Percentiles rank a stretch among this genome's conserved stretches.
phyloP scores from a whole-genome alignment of 2,888 invertebrate species.

The Cinara cedri region DNA sequence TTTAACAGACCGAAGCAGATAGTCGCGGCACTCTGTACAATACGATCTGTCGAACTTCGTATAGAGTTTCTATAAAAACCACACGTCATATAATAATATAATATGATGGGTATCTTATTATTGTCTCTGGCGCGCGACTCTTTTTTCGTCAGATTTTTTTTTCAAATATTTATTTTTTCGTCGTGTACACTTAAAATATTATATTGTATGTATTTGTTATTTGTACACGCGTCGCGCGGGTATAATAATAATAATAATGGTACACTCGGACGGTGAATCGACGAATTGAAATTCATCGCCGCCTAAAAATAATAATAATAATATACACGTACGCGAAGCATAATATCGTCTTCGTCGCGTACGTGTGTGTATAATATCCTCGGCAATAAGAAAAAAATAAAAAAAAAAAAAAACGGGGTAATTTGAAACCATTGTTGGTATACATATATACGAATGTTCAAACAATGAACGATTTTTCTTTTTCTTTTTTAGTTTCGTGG shows the following conservation, averaged over 20 bases:
- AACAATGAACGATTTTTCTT: slow-evolving; percentile 44
- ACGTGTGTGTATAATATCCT: no score
- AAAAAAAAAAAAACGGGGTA: slow-evolving; percentile 34
- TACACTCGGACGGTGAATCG: background rate
- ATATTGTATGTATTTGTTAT: no score
- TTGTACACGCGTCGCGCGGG: background rate
- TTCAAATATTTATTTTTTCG: no score
- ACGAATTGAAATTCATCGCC: slow-evolving; percentile 25
- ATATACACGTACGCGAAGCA: background rate
- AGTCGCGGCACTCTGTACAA: no score
- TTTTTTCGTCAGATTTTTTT: no score
- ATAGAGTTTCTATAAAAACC: no score
- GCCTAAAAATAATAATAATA: background rate
- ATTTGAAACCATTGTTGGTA: slow-evolving; percentile 51
- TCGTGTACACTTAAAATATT: no score
- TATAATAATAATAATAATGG: background rate
- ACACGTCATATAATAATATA: no score
- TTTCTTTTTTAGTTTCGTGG: slow-evolving; percentile 5
- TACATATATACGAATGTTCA: slow-evolving; percentile 35
- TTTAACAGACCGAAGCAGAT: no score
- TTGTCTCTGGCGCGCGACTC: no score
- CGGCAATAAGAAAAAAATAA: background rate
- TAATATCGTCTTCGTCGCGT: background rate
- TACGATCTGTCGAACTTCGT: no score
- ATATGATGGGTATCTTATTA: no score